phyloP scores from a whole-genome alignment of 2,113 vertebrate species.

The Eretmochelys imbricata region DNA sequence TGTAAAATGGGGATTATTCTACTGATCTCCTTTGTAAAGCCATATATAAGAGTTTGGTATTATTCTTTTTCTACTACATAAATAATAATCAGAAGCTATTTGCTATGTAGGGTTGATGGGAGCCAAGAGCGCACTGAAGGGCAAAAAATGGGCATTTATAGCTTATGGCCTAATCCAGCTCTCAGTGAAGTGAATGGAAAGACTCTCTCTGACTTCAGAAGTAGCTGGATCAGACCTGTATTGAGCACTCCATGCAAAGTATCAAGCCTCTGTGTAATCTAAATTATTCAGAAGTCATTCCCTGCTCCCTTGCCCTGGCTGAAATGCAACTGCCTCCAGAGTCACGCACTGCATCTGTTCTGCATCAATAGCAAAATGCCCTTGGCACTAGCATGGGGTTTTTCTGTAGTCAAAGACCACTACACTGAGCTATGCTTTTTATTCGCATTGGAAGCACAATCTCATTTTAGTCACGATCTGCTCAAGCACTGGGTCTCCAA shows the following conservation, averaged over 20 bases:
- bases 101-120: neutral
- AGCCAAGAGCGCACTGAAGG: neutral
- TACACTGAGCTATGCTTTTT: neutral
- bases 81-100: no score
- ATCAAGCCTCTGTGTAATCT: neutral
- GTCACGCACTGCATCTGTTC: neutral
- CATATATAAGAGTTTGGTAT: neutral
- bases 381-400: neutral
- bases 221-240: neutral
- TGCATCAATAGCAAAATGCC: fast-evolving
- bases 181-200: neutral
- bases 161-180: neutral
- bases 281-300: neutral
- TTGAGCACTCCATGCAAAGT: fast-evolving
- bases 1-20: neutral
- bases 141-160: neutral
- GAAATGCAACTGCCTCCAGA: neutral
- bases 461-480: neutral
- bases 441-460: neutral
- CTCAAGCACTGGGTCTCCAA: neutral
- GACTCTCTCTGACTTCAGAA: neutral
- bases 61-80: neutral
- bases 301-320: no score
- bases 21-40: neutral
- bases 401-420: neutral